A percentile compares a stretch with the other conserved stretches of the same genome.
Conservation (phyloP, 2,888 invertebrate species). For the Patella ulyssiponensis region DNA sequence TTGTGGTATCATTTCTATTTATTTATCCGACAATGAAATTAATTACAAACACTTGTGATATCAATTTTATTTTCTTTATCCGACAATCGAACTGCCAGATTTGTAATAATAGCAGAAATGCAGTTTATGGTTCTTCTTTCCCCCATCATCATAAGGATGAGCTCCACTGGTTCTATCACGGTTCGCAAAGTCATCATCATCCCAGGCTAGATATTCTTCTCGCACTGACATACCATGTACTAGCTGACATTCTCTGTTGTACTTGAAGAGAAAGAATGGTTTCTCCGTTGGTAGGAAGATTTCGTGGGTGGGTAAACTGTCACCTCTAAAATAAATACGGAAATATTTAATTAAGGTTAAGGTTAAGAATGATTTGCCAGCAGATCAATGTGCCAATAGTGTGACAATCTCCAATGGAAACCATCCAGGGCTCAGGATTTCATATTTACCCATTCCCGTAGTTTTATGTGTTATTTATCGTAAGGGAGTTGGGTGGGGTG, state of each 20-base stretch:
- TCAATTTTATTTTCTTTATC: neutral
- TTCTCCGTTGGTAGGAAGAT: constrained; percentile 37
- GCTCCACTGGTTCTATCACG: constrained; percentile 24
- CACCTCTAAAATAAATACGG: constrained; percentile 25
- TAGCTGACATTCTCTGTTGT: constrained; percentile 34
- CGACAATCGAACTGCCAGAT: neutral
- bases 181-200: neutral
- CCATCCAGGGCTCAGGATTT: no score
- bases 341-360: no score
- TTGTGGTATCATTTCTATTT: no score
- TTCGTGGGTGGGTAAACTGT: constrained; percentile 31
- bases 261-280: constrained; percentile 41
- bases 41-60: no score
- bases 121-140: constrained; percentile 25
- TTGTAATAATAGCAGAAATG: constrained; percentile 36
- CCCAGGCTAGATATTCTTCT: constrained; percentile 28
- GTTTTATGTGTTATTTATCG: no score
- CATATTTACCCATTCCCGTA: no score
- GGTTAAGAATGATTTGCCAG: no score
- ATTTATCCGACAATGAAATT: neutral
- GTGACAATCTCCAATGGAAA: no score
- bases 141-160: constrained; percentile 34
- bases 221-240: constrained; percentile 38
- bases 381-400: no score
- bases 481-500: no score